Evolutionary conservation across 2,888 invertebrate genomes (phyloP), one percentile per base, ranked within the genome.

Genomic region (Nymphalis urticae): DNA sequence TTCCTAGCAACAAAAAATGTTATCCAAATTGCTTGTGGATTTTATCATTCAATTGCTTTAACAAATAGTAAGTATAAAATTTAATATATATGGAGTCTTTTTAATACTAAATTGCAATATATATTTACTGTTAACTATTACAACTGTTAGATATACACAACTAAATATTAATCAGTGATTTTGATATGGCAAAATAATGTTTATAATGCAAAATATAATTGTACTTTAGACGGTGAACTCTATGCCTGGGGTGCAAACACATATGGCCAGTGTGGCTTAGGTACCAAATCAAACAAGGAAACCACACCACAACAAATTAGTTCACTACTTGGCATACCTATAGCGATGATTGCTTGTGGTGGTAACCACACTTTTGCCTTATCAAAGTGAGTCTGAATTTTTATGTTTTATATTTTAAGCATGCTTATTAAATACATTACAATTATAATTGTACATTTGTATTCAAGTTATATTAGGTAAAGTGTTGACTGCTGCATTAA

Each of bases 11-110:
- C 96, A 7, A 95, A 94, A 82, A 93, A 95, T 82, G 94, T 98
- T 53, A 94, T 98, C 73, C 98, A 98, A 93, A 95, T 98, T 72
- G 95, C 97, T 0, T 96, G 97, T 85, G 98, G 98, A 32, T 94
- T 95, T 62, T 95, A 95, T 82, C 98, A 98, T 86, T 96, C 96
- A 64, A 83, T 98, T 75, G 97, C 97, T 7, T 92, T 99, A 72
- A 96, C 97, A 70, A 97, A 96, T 86, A 96, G 97, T 97, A 92
- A 89, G 90, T 88, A 66, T 17, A 62, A 9, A 9, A 10, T n/a
- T 67, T n/a, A 16, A 59, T 21, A 0, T 17, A 27, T 24, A 32
- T 32, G 27, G 27, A 32, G 27, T 32, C 0, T 6, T 6, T 51
- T 19, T 51, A 9, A 19, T 19, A 21, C 9, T 53, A 6, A 19